Evolutionary conservation across 53 echinoderm and acorn worm genomes (phyloP), one percentile per base, ranked within the genome.

Genomic region (Patiria pectinifera): DNA sequence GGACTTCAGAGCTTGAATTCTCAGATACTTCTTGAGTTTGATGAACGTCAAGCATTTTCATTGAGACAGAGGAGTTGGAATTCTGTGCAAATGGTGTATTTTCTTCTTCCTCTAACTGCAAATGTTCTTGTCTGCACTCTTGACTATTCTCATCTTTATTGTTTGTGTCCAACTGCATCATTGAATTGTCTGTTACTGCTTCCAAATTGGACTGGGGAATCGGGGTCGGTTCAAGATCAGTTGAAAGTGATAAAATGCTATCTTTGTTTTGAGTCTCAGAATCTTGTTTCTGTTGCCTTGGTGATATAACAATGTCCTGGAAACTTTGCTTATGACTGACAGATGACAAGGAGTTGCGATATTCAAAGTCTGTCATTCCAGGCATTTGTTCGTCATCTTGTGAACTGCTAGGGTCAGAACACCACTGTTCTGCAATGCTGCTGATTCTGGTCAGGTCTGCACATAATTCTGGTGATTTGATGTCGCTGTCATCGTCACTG

Each of bases 401-500:
- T 10, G 18, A 44, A 46, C 15, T 78, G 48, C 48, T 86, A 58
- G 53, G 45, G 47, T 47, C 53, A 47, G 48, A 71, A 13, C 24
- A 16, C 49, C 71, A 71, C 72, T 58, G 71, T 21, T 12, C 9
- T 48, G 49, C 48, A 48, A 3, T 86, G 71, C 49, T 49, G 19
- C 44, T 11, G 4, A 44, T 48, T 69, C 23, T 48, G 4, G 86
- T 71, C n/a, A 75, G 48, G 71, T 86, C 75, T 86, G 49, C 86
- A 5, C 7, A 21, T 8, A 74, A 74, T 21, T 69, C 86, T 48
- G 49, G 13, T 4, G 74, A 75, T 25, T 22, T n/a, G 72, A 86
- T 49, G 48, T 47, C 48, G 71, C 26, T 48, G 24, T 86, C 75
- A 4, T 10, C 16, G 11, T 49, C 24, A 3, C 71, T 86, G 62